Conservation (phyloP, 2,888 invertebrate species). For the Heliconius cydno region DNA sequence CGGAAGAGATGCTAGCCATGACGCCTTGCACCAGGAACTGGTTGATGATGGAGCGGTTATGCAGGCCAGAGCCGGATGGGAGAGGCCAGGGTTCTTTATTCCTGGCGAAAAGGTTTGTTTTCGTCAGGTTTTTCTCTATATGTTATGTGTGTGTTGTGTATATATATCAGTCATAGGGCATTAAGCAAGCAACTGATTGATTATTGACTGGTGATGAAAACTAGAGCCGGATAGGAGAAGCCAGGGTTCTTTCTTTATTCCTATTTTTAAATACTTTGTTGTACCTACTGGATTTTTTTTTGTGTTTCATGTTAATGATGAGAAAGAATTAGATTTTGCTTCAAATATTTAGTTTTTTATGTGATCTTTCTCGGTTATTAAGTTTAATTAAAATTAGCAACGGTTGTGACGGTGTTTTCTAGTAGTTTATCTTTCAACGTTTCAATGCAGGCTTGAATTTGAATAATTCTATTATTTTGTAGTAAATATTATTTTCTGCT, state of each 20-base stretch:
- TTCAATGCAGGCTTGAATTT: background rate
- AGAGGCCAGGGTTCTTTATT: conserved; percentile 92
- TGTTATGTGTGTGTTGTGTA: too few species aligned
- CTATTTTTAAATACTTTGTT: conserved; percentile 33
- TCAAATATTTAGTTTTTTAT: background rate
- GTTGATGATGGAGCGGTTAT: conserved; percentile 92
- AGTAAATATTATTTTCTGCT: background rate
- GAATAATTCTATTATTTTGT: background rate
- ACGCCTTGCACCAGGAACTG: conserved; percentile 84
- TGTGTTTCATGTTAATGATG: background rate
- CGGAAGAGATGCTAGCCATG: conserved; percentile 85
- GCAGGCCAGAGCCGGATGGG: conserved; percentile 95
- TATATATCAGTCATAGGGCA: conserved; percentile 65
- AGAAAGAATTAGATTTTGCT: background rate
- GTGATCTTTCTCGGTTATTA: background rate
- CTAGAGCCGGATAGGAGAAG: conserved; percentile 94
- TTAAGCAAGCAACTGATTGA: conserved; percentile 85
- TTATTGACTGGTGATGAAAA: conserved; percentile 94
- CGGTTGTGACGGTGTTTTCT: background rate
- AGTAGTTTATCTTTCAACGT: background rate
- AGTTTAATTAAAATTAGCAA: background rate
- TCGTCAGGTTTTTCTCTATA: background rate
- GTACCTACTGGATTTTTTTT: background rate
- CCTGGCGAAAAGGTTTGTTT: conserved; percentile 67
- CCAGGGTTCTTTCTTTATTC: conserved; percentile 94